Base-by-base conservation (phyloP, 2,797 vertebrate genomes). In the Zalophus californianus region DNA sequence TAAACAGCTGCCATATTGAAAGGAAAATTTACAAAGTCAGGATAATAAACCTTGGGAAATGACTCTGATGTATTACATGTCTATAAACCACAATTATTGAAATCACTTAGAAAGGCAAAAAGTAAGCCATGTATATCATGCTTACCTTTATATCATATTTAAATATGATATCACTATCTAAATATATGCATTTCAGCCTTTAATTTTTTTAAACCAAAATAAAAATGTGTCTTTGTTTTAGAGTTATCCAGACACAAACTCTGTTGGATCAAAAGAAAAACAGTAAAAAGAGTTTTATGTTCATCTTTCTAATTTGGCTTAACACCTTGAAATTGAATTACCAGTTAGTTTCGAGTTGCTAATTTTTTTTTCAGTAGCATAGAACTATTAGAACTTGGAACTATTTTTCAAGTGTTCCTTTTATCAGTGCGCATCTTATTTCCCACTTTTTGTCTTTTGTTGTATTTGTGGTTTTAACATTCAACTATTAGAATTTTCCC, bases 31-130 rank as follows among this genome's bases (percentile, higher is more conserved):
- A 72, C 9, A 44, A 84, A 23, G 60, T 88, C 29, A 60, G 66
- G 52, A 93, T 66, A 94, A 78, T 15, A 38, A 94, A 92, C 21
- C 16, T 29, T 80, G 64, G 38, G n/a, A 94, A 97, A 75, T 70
- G 50, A 95, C 25, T 79, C 62, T 44, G 20, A 92, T 64, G 29
- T 66, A 89, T 23, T 68, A 73, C 72, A 72, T 89, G 29, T 72
- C 60, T 86, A 58, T 83, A 52, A 80, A 54, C 3, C 14, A 50
- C 29, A 77, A 70, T 85, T 82, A 75, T 12, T 21, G 35, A 94
- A 90, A 93, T 77, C 75, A 80, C 29, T 38, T 11, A 14, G 44
- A 58, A 86, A 90, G 5, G n/a, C 35, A 72, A 96, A 60, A 75
- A 32, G 3, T 86, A 35, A 91, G 60, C 11, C 1, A 6, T 15